Evolutionary conservation across 2,888 invertebrate genomes (phyloP).

Genomic region (Parochlus steinenii): DNA sequence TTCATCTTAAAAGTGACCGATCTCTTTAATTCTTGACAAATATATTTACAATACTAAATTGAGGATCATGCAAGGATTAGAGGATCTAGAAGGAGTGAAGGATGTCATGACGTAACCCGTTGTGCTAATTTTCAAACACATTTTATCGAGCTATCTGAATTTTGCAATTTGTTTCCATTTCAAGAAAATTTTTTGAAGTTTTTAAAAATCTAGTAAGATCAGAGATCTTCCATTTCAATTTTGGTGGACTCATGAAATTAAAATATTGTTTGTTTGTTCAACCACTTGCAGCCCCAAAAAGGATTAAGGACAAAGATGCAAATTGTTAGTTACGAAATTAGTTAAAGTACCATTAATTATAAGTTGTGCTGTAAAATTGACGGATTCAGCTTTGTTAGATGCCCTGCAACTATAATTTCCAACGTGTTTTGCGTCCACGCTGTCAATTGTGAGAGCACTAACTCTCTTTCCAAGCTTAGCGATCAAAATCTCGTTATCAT

Average conservation of each 20-base stretch:
- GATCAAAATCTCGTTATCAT: slow-evolving; percentile 36
- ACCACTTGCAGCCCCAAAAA: no score
- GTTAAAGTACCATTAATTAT: slow-evolving; percentile 50
- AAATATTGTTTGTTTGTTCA: no score
- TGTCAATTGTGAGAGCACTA: slow-evolving; percentile 45
- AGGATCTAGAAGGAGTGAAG: slow-evolving; percentile 5
- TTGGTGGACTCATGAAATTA: no score
- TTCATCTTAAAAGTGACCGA: no score
- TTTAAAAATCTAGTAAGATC: no score
- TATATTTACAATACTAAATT: no score
- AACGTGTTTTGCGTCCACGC: slow-evolving; percentile 40
- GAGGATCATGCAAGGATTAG: slow-evolving; percentile 3
- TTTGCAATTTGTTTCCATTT: slow-evolving; percentile 13
- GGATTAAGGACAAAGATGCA: no score
- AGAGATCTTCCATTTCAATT: no score
- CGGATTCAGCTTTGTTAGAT: slow-evolving; percentile 38
- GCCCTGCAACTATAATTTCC: slow-evolving; percentile 47
- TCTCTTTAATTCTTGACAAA: no score
- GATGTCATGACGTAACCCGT: no score
- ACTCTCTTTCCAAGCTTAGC: slow-evolving; percentile 42
- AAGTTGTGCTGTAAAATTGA: slow-evolving; percentile 41
- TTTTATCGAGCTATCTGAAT: slow-evolving; percentile 10
- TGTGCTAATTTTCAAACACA: no score
- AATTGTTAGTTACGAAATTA: slow-evolving; percentile 5
- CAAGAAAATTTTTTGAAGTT: no score